Conservation (phyloP, 2,797 vertebrate species). For the Girardinus metallicus region DNA sequence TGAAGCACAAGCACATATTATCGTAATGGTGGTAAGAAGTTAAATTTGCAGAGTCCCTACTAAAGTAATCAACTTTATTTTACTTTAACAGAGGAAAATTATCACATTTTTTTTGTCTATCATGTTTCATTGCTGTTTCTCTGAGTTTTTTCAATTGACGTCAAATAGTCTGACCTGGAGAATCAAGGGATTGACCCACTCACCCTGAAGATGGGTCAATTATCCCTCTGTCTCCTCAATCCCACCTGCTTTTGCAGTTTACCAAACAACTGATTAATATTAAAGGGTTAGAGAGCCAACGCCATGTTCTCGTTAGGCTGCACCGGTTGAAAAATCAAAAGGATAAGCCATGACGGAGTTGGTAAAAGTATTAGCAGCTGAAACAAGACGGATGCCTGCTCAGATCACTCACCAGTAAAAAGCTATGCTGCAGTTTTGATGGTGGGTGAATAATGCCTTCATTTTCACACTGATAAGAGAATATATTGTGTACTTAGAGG, state of each 20-base stretch:
- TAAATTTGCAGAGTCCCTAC: not conserved
- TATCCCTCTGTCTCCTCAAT: not conserved
- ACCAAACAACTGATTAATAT: constrained; percentile 14
- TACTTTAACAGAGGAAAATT: not conserved
- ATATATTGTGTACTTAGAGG: not conserved
- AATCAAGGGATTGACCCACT: not conserved
- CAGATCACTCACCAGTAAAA: constrained; percentile 47
- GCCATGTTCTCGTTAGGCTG: constrained; percentile 37
- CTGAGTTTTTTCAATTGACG: not conserved
- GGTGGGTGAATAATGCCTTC: not conserved
- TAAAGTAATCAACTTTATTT: not conserved
- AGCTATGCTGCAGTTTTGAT: constrained; percentile 18
- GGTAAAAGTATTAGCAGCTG: constrained; percentile 60
- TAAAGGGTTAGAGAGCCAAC: constrained; percentile 25
- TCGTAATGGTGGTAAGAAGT: not conserved
- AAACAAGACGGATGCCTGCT: constrained; percentile 43
- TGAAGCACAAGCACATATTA: not conserved
- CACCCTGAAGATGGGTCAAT: not conserved
- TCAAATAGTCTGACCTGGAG: not conserved
- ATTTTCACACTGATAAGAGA: not conserved
- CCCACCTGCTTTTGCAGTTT: constrained; percentile 10
- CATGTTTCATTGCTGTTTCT: not conserved
- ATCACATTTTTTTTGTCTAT: not conserved
- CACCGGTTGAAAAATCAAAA: constrained; percentile 39
- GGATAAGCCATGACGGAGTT: constrained; percentile 66